Conservation (phyloP, 2,113 vertebrate species). For the Delphinus delphis region DNA sequence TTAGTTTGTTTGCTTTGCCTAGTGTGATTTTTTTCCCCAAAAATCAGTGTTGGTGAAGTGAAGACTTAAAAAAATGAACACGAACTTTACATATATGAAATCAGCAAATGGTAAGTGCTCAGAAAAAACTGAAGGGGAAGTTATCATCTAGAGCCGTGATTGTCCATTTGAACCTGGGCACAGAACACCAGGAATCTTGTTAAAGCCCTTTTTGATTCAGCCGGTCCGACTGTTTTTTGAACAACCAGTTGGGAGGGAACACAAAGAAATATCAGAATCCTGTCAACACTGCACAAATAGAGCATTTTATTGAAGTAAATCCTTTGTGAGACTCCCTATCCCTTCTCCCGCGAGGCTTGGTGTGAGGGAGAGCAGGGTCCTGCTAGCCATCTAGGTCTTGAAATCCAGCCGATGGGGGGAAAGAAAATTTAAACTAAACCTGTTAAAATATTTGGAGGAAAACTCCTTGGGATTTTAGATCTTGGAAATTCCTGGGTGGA, state of each 20-base stretch:
- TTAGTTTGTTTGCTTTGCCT: neutral
- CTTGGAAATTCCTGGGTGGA: neutral
- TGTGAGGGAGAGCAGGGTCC: accelerated
- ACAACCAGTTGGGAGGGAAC: neutral
- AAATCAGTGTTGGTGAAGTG: neutral
- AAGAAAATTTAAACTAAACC: neutral
- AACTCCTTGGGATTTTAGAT: neutral
- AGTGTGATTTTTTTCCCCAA: neutral
- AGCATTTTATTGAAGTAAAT: neutral
- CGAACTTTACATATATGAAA: neutral
- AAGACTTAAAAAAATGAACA: neutral
- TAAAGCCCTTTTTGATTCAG: too few species aligned
- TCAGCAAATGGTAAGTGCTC: neutral
- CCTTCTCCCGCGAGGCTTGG: neutral
- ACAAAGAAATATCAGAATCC: neutral
- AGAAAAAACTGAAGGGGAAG: neutral
- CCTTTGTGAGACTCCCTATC: neutral
- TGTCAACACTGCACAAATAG: neutral
- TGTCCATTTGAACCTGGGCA: too few species aligned
- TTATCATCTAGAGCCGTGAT: too few species aligned
- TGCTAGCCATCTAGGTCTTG: neutral
- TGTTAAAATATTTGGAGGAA: neutral
- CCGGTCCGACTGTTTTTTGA: neutral
- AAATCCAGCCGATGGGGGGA: too few species aligned
- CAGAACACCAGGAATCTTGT: too few species aligned